Base-by-base conservation (phyloP, 2,797 vertebrate species). In the Trachops cirrhosus region DNA sequence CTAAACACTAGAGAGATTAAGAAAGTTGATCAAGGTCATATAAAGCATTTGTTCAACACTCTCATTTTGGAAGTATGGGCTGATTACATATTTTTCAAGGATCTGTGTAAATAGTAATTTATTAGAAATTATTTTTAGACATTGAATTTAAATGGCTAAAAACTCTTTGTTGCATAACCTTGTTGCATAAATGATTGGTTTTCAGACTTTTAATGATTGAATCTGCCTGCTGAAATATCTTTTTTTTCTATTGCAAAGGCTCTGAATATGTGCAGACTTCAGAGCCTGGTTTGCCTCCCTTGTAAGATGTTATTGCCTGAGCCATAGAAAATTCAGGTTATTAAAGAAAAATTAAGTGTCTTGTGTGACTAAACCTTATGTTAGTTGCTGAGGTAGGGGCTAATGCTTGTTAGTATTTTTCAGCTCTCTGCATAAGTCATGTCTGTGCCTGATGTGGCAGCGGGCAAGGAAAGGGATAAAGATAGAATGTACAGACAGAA, bases 401-500 rank as follows among this genome's bases (percentile, higher is more conserved):
- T 97, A 91, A 91, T 59, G 78, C 82, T 97, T 96, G 95, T 96
- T 98, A 64, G 96, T 97, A 97, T 64, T 89, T 95, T 96, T 97
- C 91, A 80, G 86, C 24, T 95, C 71, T 91, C 94, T 92, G 62
- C 97, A 91, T 95, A 74, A 70, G 54, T 90, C 94, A 95, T 85
- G 86, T 95, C 94, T 93, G 41, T 75, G 94, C 91, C 77, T 97
- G 95, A 89, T 74, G 46, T 91, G 90, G 52, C 90, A 96, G 80
- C 64, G 79, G 90, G 73, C 52, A 83, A 97, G 88, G 75, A 97
- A 97, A 96, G 74, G 96, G 96, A 97, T 97, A 97, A 97, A 97
- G 59, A 97, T 95, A 86, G 83, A 96, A 95, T 96, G 93, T 97
- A 97, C 46, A 97, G 85, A 83, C 95, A 98, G 97, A 98, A 97